Base-by-base conservation (phyloP, 1,140 invertebrate species). In the Nylanderia fulva region DNA sequence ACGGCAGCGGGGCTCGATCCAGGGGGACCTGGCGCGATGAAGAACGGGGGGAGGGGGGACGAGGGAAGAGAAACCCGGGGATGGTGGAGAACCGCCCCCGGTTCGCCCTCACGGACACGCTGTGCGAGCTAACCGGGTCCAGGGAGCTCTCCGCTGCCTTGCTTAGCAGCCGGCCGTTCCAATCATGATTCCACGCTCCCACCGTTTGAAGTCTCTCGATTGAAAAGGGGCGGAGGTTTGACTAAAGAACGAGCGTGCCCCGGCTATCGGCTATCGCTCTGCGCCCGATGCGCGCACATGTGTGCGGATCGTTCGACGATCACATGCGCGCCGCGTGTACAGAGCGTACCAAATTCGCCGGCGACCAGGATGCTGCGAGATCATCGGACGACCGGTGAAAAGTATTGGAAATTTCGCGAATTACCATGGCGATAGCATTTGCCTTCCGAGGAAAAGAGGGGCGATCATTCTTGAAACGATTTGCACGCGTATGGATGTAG, bases 141-240 rank as follows among this genome's bases (percentile, higher is more conserved):
- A 82, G 77, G 42, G 69, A 66, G 82, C 88, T 94, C 90, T 92
- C 93, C 93, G 92, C 93, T 94, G 94, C 93, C 93, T 94, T 94
- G 93, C 91, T 93, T 82, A 74, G 93, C 92, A 93, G 91, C 93
- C 94, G 83, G 80, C 88, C 86, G 93, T 95, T 95, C 93, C 94
- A 95, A 95, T 95, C 94, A 95, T 95, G 94, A 94, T 94, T 94
- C 94, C 92, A 93, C 91, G 93, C 92, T 94, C 92, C 75, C 92
- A 93, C 88, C 94, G 94, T 95, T 95, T 95, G 94, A 95, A 95
- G 94, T 95, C 93, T 95, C 94, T 95, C 94, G 93, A 95, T 95
- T 95, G 93, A 94, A 94, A 95, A 94, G 93, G 93, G 94, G 94
- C 92, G 94, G 94, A 93, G 94, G 94, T 94, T 94, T 94, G 93